A percentile compares a stretch with the other conserved stretches of the same genome.
phyloP scores from a whole-genome alignment of 1,140 invertebrate species.

The Pseudachorutes palmiensis region DNA sequence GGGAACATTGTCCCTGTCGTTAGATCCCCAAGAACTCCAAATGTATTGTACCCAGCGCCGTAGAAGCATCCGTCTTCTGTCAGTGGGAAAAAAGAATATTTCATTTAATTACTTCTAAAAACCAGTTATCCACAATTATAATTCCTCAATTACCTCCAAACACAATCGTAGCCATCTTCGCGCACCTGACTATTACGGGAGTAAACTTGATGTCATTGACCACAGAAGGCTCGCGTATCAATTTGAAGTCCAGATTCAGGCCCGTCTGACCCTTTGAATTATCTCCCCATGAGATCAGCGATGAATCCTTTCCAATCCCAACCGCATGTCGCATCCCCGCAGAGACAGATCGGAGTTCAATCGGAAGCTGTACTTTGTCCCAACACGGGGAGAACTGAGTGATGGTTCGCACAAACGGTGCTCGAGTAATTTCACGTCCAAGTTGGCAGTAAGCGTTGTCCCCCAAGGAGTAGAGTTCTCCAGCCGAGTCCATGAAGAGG shows the following conservation, averaged over 20 bases:
- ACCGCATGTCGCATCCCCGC: slow-evolving; percentile 31
- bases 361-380: background rate
- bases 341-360: background rate
- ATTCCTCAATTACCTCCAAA: no score
- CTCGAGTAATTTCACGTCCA: no score
- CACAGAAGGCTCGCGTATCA: background rate
- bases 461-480: slow-evolving; percentile 21
- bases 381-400: background rate
- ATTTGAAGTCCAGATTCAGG: background rate
- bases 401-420: slow-evolving; percentile 3
- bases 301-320: slow-evolving; percentile 17
- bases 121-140: no score
- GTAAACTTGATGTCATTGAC: background rate
- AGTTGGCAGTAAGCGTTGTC: slow-evolving; percentile 29
- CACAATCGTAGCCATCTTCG: slow-evolving; percentile 26
- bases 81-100: no score
- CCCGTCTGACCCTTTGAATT: slow-evolving; percentile 27
- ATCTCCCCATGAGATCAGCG: slow-evolving; percentile 27
- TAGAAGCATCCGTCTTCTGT: slow-evolving; percentile 23
- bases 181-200: slow-evolving; percentile 28
- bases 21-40: slow-evolving; percentile 14
- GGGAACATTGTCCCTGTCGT: background rate
- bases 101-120: no score
- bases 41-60: slow-evolving; percentile 33
- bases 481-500: slow-evolving; percentile 13